Evolutionary conservation across 2,888 invertebrate species (phyloP).

Genomic region (Synanthedon tipuliformis): DNA sequence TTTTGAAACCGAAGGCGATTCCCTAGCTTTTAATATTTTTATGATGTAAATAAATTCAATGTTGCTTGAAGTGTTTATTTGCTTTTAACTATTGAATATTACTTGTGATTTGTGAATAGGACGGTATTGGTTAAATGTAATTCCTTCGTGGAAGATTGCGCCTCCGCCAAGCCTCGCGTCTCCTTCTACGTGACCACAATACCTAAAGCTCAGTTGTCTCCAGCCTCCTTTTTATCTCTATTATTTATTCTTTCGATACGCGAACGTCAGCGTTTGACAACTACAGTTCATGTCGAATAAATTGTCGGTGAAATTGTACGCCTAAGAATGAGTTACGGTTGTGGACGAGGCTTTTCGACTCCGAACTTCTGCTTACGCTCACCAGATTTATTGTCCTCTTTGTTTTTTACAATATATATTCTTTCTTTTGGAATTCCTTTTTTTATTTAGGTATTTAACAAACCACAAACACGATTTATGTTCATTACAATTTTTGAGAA

Average conservation of each 20-base stretch:
- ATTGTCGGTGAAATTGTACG: slow-evolving; percentile 58
- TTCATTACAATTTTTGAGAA: too few species aligned
- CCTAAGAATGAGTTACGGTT: slow-evolving; percentile 54
- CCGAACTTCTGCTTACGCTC: slow-evolving; percentile 33
- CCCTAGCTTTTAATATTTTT: not conserved
- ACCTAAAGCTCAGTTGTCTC: slow-evolving; percentile 43
- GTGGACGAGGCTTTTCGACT: slow-evolving; percentile 45
- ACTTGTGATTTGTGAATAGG: slow-evolving; percentile 41
- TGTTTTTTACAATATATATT: slow-evolving; percentile 34
- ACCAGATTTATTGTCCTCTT: slow-evolving; percentile 50
- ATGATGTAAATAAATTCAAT: not conserved
- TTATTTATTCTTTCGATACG: slow-evolving; percentile 62
- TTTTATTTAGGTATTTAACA: too few species aligned
- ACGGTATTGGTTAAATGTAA: slow-evolving; percentile 60
- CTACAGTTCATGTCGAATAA: slow-evolving; percentile 63
- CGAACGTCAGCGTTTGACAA: slow-evolving; percentile 65
- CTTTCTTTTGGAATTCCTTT: slow-evolving; percentile 17
- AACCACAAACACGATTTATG: too few species aligned
- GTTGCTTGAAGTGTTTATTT: slow-evolving; percentile 35
- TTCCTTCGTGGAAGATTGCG: slow-evolving; percentile 63
- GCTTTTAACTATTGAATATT: slow-evolving; percentile 52
- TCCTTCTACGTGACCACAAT: slow-evolving; percentile 57
- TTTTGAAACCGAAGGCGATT: too few species aligned
- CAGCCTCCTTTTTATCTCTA: slow-evolving; percentile 52
- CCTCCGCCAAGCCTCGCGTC: slow-evolving; percentile 42